These are phyloP conservation scores for Ciconia maguari DNA, from an alignment of 2,113 vertebrate species.

Conservation along the genomic window DNA sequence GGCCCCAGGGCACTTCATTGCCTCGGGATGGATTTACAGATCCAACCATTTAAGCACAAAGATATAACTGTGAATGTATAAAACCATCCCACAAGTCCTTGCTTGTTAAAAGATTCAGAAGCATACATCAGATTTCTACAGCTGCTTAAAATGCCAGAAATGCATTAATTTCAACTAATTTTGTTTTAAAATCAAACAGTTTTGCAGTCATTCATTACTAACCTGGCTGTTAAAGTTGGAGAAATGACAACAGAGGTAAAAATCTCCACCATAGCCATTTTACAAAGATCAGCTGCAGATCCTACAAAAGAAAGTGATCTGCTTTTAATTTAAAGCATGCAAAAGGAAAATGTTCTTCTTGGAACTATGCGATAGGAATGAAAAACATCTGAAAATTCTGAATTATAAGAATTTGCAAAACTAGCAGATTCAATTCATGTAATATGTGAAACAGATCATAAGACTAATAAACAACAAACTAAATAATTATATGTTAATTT, in stretches of 20 bases:
- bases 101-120: not conserved
- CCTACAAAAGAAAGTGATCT: conserved; percentile 63
- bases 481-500: not conserved
- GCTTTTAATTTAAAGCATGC: not conserved
- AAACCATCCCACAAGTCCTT: not conserved
- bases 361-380: not conserved
- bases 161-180: not conserved
- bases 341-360: not conserved
- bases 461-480: not conserved
- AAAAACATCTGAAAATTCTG: not conserved
- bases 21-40: not conserved
- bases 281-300: conserved; percentile 92
- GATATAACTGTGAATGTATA: not conserved
- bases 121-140: not conserved
- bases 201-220: conserved; percentile 35
- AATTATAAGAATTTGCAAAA: not conserved
- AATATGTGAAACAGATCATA: not conserved
- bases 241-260: conserved; percentile 77
- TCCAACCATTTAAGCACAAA: not conserved
- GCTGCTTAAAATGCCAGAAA: not conserved
- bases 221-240: conserved; percentile 83
- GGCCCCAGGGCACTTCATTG: not conserved
- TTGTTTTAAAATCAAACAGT: not conserved
- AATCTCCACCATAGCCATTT: conserved; percentile 90
- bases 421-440: not conserved